These are phyloP conservation scores for Allygus modestus DNA, from an alignment of 2,888 invertebrate genomes.

Conservation along the genomic window DNA sequence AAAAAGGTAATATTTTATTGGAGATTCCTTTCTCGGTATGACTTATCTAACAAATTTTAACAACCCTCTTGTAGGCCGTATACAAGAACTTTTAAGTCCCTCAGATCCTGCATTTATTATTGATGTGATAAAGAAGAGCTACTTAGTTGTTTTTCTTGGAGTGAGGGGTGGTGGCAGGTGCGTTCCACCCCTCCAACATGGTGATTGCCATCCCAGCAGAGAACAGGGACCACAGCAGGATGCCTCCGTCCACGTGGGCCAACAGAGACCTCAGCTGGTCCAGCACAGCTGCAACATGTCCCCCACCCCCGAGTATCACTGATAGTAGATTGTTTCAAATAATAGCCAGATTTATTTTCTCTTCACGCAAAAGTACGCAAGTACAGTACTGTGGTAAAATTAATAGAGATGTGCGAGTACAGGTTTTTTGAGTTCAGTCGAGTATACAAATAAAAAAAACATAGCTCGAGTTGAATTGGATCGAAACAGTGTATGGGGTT, in stretches of 20 bases:
- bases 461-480: no score
- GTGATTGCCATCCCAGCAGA: conserved; percentile 79
- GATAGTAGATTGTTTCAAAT: no score
- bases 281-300: conserved; percentile 72
- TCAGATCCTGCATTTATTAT: background rate
- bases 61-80: no score
- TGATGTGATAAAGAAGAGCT: background rate
- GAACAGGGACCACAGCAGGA: conserved; percentile 78
- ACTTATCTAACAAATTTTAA: no score
- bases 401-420: no score
- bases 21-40: no score
- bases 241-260: conserved; percentile 76
- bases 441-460: no score
- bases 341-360: no score
- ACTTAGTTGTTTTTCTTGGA: conserved; percentile 55
- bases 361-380: no score
- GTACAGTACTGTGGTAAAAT: no score
- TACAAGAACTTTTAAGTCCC: background rate
- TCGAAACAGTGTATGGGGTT: no score
- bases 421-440: no score
- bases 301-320: background rate
- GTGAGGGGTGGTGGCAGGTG: conserved; percentile 28
- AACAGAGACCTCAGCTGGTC: conserved; percentile 76
- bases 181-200: conserved; percentile 72
- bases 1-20: background rate